Evolutionary conservation across 1,140 invertebrate species (phyloP).

Genomic region (Drosophila busckii): DNA sequence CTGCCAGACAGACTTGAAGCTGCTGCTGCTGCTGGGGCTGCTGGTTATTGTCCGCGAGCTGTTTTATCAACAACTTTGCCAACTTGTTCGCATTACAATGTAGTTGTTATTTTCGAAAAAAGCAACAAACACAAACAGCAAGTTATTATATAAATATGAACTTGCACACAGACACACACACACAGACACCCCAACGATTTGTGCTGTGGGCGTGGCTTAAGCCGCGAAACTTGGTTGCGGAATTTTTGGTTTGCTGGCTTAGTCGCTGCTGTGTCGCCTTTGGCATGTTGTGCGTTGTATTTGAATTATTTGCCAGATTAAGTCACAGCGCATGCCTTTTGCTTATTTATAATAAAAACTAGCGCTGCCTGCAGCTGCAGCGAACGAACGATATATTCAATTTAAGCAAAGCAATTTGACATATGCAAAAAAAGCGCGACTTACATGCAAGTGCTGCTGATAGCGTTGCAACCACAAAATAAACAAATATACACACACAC

Average conservation of each 20-base stretch:
- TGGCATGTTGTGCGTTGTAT: slow-evolving; percentile 43
- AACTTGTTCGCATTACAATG: slow-evolving; percentile 22
- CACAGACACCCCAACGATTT: too few relatives aligned
- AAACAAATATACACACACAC: slow-evolving; percentile 53
- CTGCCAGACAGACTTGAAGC: too few relatives aligned
- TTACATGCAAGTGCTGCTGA: slow-evolving; percentile 8
- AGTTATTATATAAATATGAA: slow-evolving; percentile 76
- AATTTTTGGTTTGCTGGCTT: slow-evolving; percentile 12
- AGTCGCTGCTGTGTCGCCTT: slow-evolving; percentile 18
- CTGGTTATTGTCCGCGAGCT: slow-evolving; percentile 44
- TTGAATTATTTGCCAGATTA: slow-evolving; percentile 69
- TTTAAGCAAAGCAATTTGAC: slow-evolving; percentile 72
- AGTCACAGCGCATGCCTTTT: slow-evolving; percentile 61
- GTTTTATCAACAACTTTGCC: slow-evolving; percentile 31
- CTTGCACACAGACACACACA: too few relatives aligned
- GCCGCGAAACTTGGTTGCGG: slow-evolving; percentile 31
- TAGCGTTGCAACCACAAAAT: slow-evolving; percentile 64
- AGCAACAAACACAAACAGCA: slow-evolving; percentile 73
- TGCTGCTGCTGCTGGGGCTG: slow-evolving; percentile 26
- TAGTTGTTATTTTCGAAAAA: slow-evolving; percentile 35
- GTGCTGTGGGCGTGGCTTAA: too few relatives aligned
- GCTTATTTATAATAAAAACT: slow-evolving; percentile 60
- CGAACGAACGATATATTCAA: slow-evolving; percentile 44
- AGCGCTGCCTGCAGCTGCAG: too few relatives aligned
- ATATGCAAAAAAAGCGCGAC: slow-evolving; percentile 26